Conservation (phyloP, 2,113 vertebrate genomes). For the Onychorhynchus coronatus region DNA sequence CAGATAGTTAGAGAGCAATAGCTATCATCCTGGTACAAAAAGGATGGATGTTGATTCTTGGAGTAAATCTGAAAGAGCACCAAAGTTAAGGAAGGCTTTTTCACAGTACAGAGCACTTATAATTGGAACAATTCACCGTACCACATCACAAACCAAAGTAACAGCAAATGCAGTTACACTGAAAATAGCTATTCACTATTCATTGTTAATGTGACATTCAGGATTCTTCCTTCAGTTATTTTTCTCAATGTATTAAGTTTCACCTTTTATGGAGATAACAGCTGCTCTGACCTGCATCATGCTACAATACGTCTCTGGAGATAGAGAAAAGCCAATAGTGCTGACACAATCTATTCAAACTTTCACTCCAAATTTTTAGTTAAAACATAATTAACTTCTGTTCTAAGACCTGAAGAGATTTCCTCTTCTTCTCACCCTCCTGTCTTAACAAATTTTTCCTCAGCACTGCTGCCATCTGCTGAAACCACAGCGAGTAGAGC, state of each 20-base stretch:
- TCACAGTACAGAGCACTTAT: neutral
- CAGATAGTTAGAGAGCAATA: neutral
- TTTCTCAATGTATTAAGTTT: neutral
- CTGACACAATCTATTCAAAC: neutral
- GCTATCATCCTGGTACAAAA: neutral
- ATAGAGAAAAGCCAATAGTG: neutral
- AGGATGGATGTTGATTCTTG: neutral
- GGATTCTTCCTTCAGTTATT: neutral
- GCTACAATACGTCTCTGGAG: neutral
- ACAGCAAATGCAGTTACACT: neutral
- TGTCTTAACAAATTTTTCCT: neutral
- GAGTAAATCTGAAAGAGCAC: neutral
- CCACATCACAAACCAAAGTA: neutral
- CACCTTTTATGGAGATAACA: neutral
- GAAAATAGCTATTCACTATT: neutral
- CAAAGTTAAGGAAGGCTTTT: neutral
- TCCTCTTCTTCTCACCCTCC: neutral
- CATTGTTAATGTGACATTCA: neutral
- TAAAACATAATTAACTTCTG: neutral
- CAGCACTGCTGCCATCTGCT: conserved; percentile 44
- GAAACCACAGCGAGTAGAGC: neutral
- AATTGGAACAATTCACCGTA: neutral
- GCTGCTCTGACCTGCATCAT: neutral
- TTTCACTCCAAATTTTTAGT: neutral
- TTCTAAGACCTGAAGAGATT: neutral